Evolutionary conservation across 1,140 invertebrate genomes (phyloP), one percentile per base, ranked within the genome.

Genomic region (Cyclina sinensis): DNA sequence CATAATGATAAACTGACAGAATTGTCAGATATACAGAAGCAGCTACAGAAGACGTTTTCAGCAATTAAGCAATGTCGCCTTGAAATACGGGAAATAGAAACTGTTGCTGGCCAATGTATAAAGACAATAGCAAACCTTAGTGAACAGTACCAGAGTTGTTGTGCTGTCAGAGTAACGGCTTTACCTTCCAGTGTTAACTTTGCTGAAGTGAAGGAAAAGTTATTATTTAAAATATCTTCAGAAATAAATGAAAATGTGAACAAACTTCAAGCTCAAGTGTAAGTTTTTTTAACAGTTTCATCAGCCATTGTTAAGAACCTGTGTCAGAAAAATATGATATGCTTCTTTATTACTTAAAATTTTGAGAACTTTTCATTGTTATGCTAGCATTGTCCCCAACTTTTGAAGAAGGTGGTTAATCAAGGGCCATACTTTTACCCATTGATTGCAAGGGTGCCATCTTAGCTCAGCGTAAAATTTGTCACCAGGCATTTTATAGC

Each of bases 131-230:
- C 12, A 18, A 78, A 78, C 27, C 74, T 78, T 35, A 51, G 48
- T 1, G 74, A 78, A 78, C 74, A 78, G 46, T 78, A 24, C 37
- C 74, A 78, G 27, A 57, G 74, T 32, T 78, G 74, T 35, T 37
- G 11, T 39, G 27, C 1, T 57, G 46, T 51, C 35, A 30, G 1
- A 2, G 24, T 30, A 4, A 2, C 46, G 11, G 14, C 27, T 35
- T n/a, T 51, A 21, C 43, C 74, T 24, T 14, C 30, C 7, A 35
- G n/a, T 35, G 11, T 78, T 18, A 27, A 78, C 48, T 54, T 54
- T n/a, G 35, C 9, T 51, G 74, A 78, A 78, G 46, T 78, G 24
- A 54, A 54, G 27, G n/a, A 78, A 30, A 78, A 78, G 16, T 21
- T 78, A 21, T 30, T 57, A 16, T 78, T 57, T 30, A 78, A 78